Evolutionary conservation across 35 echinoderm and acorn worm species (phyloP).

Genomic region (Apostichopus californicus): DNA sequence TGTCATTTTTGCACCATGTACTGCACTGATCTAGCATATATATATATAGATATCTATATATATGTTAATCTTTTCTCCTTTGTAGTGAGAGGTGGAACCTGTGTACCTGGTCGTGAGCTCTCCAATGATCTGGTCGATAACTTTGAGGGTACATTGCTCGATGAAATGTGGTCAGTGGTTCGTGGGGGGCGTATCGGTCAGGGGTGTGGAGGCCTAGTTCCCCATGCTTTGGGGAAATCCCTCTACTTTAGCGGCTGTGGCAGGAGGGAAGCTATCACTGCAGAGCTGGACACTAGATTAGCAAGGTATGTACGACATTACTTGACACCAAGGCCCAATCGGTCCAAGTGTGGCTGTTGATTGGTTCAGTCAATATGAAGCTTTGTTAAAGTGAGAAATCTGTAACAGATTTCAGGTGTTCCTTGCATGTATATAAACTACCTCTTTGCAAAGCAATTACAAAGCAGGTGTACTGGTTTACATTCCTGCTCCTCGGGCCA

Average conservation of each 20-base stretch:
- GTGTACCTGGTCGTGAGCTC: conserved; percentile 51
- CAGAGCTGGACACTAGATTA: conserved; percentile 74
- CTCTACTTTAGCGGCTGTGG: conserved; percentile 94
- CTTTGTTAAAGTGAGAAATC: too few relatives aligned
- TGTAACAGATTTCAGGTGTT: too few relatives aligned
- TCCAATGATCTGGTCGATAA: conserved; percentile 65
- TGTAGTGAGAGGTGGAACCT: conserved; percentile 56
- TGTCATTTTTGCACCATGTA: background rate
- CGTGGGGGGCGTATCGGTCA: conserved; percentile 71
- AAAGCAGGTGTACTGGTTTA: background rate
- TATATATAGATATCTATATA: too few relatives aligned
- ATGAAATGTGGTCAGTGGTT: conserved; percentile 65
- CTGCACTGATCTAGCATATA: background rate
- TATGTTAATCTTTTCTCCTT: background rate
- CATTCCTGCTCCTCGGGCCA: background rate
- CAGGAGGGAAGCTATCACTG: conserved; percentile 81
- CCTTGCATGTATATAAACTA: too few relatives aligned
- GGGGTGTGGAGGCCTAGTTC: conserved; percentile 82
- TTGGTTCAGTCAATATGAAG: too few relatives aligned
- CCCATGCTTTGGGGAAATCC: conserved; percentile 85
- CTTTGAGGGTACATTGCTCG: conserved; percentile 68
- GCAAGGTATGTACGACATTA: conserved; percentile 58
- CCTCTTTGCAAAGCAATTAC: too few relatives aligned
- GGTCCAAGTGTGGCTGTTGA: too few relatives aligned
- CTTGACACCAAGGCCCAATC: background rate